Base-by-base conservation (phyloP, 2,113 vertebrate genomes). In the Corapipo altera region DNA sequence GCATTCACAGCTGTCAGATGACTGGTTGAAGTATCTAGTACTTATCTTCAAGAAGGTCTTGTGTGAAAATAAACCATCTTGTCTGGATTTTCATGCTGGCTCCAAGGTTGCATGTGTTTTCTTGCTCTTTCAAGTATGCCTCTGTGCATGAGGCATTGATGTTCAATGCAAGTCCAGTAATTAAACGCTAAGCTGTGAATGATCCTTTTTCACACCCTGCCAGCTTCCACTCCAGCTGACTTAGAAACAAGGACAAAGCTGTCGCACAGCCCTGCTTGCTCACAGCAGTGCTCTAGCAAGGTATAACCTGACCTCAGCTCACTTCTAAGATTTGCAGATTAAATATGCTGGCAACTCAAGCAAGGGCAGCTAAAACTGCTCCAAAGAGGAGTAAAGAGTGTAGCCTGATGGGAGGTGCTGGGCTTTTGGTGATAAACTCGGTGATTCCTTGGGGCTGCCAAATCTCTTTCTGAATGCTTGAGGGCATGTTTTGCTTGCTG, bases 211-310 rank as follows among this genome's bases (percentile, higher is more conserved):
- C 55, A 86, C 0, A 0, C 78, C 64, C 72, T 73, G 85, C 82
- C 91, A 88, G 75, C 58, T 94, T 92, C 82, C 51, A 46, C 72
- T 96, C 39, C 75, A 84, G 79, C 67, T 66, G 89, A 83, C 64
- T 94, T 70, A 69, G 51, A 88, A 88, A 71, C 67, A 95, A 93
- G 65, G 88, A 91, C 81, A 95, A 88, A 90, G 82, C 85, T 66
- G 6, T 88, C 1, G 1, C 21, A 2, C 37, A 79, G 89, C 62
- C 49, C 46, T 0, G 2, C 87, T 85, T 0, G 0, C 58, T 87
- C 54, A 14, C 66, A 83, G 71, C 85, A 77, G 18, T 46, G 64
- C 55, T 71, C 30, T 27, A 48, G 85, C 69, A 88, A 91, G 48
- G 88, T 64, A 52, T 61, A 90, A 48, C 55, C 64, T 81, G 82